Percentiles rank a stretch among this genome's conserved stretches.
These are phyloP conservation scores for Neofelis nebulosa DNA, from an alignment of 2,113 vertebrate genomes.

Conservation along the genomic window DNA sequence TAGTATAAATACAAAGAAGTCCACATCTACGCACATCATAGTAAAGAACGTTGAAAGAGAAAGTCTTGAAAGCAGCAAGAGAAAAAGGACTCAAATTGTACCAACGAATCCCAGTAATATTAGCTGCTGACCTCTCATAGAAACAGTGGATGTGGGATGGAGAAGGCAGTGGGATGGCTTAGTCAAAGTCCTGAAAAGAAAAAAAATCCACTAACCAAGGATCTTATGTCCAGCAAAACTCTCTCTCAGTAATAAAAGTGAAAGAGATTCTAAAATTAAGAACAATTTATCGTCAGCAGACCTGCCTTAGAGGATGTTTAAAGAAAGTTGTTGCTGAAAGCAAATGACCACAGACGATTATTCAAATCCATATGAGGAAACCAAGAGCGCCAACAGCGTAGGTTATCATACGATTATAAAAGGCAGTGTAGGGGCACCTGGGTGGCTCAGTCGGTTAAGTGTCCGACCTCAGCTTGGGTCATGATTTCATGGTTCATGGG, in stretches of 20 bases:
- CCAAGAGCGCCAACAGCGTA: neutral
- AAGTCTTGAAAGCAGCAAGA: neutral
- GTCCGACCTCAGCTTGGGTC: no score
- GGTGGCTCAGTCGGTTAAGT: no score
- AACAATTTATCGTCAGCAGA: neutral
- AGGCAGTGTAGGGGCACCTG: neutral
- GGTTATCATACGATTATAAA: neutral
- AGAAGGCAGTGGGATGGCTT: neutral
- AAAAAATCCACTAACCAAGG: neutral
- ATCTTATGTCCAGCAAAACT: neutral
- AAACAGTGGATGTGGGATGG: neutral
- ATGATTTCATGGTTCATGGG: no score
- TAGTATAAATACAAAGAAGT: neutral
- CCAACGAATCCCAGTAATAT: neutral
- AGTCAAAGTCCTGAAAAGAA: neutral
- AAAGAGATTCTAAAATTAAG: neutral
- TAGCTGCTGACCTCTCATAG: neutral
- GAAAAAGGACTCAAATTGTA: neutral
- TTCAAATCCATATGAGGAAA: neutral
- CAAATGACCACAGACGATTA: neutral
- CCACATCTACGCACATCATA: neutral
- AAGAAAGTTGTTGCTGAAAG: neutral
- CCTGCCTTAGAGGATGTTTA: neutral
- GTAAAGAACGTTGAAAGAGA: neutral
- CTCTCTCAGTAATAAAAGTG: neutral